Conservation (phyloP, 2,888 invertebrate species). For the Diaprepes abbreviatus region DNA sequence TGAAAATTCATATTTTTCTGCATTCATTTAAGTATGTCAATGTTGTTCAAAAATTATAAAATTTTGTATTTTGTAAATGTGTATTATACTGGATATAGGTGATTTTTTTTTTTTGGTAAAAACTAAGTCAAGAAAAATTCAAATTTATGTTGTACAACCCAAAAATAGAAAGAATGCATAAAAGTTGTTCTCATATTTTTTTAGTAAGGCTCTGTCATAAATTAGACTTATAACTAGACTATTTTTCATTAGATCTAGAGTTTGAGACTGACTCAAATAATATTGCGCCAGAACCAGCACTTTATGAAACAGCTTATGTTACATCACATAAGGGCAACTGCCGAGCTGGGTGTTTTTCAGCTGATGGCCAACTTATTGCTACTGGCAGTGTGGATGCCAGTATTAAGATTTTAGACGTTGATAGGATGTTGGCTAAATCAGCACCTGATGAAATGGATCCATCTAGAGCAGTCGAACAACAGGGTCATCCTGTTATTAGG, state of each 20-base stretch:
- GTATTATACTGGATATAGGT: no score
- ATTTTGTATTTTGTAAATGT: no score
- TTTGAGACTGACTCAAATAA: conserved; percentile 96
- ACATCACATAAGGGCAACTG: conserved; percentile 98
- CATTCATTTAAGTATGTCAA: no score
- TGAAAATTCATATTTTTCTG: no score
- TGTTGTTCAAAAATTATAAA: no score
- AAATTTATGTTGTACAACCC: no score
- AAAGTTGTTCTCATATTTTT: no score
- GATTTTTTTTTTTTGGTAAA: no score
- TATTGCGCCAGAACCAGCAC: conserved; percentile 94
- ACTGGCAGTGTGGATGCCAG: conserved; percentile 99
- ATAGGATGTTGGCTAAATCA: conserved; percentile 98
- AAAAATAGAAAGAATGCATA: no score
- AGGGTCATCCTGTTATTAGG: conserved; percentile 95
- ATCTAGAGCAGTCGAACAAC: conserved; percentile 87
- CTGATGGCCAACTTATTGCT: conserved; percentile 95
- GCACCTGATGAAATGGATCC: conserved; percentile 90
- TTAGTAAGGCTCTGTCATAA: no score
- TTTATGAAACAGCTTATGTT: conserved; percentile 98
- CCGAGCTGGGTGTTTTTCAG: conserved; percentile 94
- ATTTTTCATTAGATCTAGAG: conserved; percentile 81
- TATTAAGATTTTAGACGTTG: conserved; percentile 99
- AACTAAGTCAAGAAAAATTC: no score
- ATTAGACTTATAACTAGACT: no score